Evolutionary conservation across 2,113 vertebrate species (phyloP).

Genomic region (Poicephalus gulielmi): DNA sequence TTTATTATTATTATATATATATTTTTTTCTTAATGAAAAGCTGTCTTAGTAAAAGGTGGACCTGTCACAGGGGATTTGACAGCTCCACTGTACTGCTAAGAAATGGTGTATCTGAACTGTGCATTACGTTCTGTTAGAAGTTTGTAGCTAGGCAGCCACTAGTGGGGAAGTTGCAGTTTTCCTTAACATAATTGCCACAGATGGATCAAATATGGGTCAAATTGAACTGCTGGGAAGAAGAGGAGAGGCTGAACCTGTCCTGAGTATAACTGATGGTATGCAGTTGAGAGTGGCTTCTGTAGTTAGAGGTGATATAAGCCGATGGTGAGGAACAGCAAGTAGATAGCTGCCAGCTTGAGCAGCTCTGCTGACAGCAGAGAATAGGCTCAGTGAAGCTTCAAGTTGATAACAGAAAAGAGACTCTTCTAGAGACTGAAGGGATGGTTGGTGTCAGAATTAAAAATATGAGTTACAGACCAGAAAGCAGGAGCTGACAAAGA

Average conservation of each 20-base stretch:
- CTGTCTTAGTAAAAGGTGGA: neutral
- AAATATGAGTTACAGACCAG: neutral
- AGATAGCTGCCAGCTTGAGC: neutral
- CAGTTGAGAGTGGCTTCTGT: neutral
- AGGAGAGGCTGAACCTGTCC: neutral
- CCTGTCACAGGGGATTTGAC: neutral
- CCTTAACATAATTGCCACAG: neutral
- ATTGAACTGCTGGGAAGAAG: neutral
- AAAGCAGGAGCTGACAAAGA: neutral
- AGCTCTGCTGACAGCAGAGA: neutral
- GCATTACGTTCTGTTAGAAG: neutral
- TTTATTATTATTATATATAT: too few species aligned
- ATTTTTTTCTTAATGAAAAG: neutral
- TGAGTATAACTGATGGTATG: neutral
- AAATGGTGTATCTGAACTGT: neutral
- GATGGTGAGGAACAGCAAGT: constrained; percentile 10
- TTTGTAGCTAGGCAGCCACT: neutral
- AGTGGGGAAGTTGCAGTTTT: neutral
- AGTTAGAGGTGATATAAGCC: neutral
- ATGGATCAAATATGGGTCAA: neutral
- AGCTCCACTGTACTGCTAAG: neutral
- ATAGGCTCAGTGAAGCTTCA: neutral
- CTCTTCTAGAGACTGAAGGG: neutral
- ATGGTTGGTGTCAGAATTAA: neutral
- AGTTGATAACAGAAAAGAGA: neutral